Base-by-base conservation (phyloP, 2,797 vertebrate species). In the Melanogrammus aeglefinus region DNA sequence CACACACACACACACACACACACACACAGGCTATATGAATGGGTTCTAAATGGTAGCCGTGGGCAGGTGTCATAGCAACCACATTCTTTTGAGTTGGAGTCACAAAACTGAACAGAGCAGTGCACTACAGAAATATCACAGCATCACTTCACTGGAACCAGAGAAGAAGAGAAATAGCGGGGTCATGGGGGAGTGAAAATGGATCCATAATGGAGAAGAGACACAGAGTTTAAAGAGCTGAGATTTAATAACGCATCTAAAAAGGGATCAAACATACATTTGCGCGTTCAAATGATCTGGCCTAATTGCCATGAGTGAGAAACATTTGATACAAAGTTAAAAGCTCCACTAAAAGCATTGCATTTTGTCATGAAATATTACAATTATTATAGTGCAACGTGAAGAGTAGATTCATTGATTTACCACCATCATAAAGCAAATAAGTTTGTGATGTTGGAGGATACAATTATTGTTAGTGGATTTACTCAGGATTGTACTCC, bases 171-270 rank as follows among this genome's bases (percentile, higher is more conserved):
- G 81, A 92, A 86, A 90, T 21, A 12, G 83, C 87, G 87, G 87
- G 75, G 66, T 88, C 84, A 91, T 86, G 90, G 83, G 91, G 86
- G 4, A 86, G 77, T 77, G 85, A 88, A 21, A 57, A 57, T 57
- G 33, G 69, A 86, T 86, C 88, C 89, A 92, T 89, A 88, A 86
- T 88, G 86, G 79, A 87, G 80, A 85, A 87, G 80, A 84, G 51
- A 86, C 75, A 82, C 38, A 84, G 74, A 83, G 77, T 79, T 85
- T 80, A 78, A 70, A 81, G 69, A 87, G 80, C 76, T 74, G 10
- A 81, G 77, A 86, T 69, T 71, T 69, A 80, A 29, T 18, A 3
- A 12, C 3, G n/a, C 18, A 57, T 16, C 47, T 4, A 21, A 57
- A 57, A 57, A 57, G 21, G 47, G 16, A 18, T 16, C 12, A 47